A percentile compares a stretch with the other conserved stretches of the same genome.
These are phyloP conservation scores for Brachionus rubens DNA, from an alignment of 1,140 invertebrate genomes.

Conservation along the genomic window DNA sequence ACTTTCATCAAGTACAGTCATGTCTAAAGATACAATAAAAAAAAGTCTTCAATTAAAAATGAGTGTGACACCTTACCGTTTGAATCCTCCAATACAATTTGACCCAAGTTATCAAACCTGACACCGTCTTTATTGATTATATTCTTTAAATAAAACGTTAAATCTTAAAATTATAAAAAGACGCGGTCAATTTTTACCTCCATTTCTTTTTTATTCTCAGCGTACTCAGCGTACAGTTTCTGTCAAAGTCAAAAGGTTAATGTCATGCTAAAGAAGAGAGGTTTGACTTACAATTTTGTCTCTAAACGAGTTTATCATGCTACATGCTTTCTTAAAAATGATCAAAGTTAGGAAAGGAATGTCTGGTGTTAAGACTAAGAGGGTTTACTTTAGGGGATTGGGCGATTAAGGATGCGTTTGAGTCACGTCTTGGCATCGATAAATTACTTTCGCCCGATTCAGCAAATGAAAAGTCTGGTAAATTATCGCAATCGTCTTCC, in stretches of 20 bases:
- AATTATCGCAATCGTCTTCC: constrained; percentile 9
- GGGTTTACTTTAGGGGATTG: not conserved
- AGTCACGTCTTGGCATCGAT: too few species aligned
- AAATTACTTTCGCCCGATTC: not conserved
- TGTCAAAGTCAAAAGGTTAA: not conserved
- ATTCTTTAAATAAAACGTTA: not conserved
- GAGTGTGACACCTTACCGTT: too few species aligned
- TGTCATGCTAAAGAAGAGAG: not conserved
- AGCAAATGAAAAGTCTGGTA: constrained; percentile 22
- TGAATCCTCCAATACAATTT: not conserved
- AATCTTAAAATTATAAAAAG: too few species aligned
- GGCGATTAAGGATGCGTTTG: too few species aligned
- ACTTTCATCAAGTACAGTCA: not conserved
- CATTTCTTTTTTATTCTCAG: constrained; percentile 15
- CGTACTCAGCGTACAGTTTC: constrained; percentile 21
- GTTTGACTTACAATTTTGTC: constrained; percentile 12
- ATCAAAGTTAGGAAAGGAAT: not conserved
- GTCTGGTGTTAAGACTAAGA: not conserved
- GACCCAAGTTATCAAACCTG: not conserved
- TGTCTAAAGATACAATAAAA: not conserved
- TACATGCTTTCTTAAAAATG: too few species aligned
- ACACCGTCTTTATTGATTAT: constrained; percentile 1
- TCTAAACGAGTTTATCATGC: too few species aligned
- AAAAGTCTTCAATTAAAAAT: not conserved
- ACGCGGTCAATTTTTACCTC: too few species aligned